Conservation (phyloP, 2,888 invertebrate genomes). For the Anthrax anthrax region DNA sequence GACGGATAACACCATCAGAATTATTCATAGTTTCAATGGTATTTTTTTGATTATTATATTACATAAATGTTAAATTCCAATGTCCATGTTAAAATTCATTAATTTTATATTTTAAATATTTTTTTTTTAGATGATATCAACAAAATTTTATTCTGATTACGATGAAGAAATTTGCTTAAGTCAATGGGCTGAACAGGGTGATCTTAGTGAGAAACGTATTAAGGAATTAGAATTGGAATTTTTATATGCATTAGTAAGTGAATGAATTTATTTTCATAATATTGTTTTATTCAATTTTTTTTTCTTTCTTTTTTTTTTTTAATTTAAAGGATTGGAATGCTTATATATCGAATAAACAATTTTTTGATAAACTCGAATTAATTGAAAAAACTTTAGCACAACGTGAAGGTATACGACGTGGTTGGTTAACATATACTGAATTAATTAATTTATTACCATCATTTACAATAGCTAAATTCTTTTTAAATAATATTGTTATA, state of each 20-base stretch:
- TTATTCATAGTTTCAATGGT: conserved; percentile 91
- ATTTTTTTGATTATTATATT: conserved; percentile 19
- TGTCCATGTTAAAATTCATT: neutral
- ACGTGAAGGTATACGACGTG: conserved; percentile 53
- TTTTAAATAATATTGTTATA: conserved; percentile 27
- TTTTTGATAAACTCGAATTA: conserved; percentile 53
- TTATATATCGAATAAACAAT: conserved; percentile 59
- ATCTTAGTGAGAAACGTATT: conserved; percentile 54
- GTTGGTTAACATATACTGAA: conserved; percentile 75
- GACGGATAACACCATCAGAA: conserved; percentile 73
- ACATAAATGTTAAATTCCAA: neutral
- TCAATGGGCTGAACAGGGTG: conserved; percentile 84
- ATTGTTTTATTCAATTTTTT: conserved; percentile 1
- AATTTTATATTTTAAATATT: conserved; percentile 1
- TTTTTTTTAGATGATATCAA: conserved; percentile 73
- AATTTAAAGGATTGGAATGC: conserved; percentile 62
- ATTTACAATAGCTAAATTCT: conserved; percentile 26
- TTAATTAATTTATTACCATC: conserved; percentile 39
- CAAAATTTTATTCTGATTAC: conserved; percentile 87
- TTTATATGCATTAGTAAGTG: conserved; percentile 71
- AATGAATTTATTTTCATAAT: conserved; percentile 6
- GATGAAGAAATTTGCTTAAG: conserved; percentile 77
- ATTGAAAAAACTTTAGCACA: conserved; percentile 60
- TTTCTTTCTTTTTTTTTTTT: conserved; percentile 8
- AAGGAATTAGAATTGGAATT: conserved; percentile 79